Base-by-base conservation (phyloP, 1,140 invertebrate species). In the Triops cancriformis region DNA sequence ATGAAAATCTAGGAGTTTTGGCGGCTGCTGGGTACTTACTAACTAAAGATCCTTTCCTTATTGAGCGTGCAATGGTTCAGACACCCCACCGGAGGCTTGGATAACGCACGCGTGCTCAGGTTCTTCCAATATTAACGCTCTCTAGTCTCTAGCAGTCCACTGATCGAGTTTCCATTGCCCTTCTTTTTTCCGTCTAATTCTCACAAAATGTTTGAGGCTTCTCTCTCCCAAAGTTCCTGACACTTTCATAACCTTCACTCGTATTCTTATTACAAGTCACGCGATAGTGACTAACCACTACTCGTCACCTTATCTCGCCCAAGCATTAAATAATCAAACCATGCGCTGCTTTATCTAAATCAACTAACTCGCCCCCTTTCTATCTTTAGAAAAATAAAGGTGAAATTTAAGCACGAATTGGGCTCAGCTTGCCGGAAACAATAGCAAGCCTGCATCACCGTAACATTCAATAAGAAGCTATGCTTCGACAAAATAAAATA, bases 241-340 rank as follows among this genome's bases (percentile, higher is more conserved):
- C 51, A 64, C 51, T 3, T 64, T 64, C 7, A 64, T 3, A 64
- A 64, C 23, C 51, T 64, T 64, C 51, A 64, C 51, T 64, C 18
- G 10, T 23, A 14, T 23, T 64, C 23, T 64, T 14, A 64, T 64
- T 64, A n/a, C 18, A 18, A 14, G 51, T 64, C 18, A 1, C 9
- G 51, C 23, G 51, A 64, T n/a, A 18, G 18, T 23, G 6, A 23
- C 51, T 23, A 3, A 64, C 1, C 51, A 0, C 14, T 64, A 64
- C 51, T 14, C 51, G 14, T 64, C 14, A 23, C 23, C 51, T 64
- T 64, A 64, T 64, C 51, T 64, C 11, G 23, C 6, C 51, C 51
- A n/a, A 64, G n/a, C 51, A 64, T 64, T 64, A 64, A 64, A n/a
- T 64, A 64, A 64, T 64, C 51, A 64, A 18, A 23, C 51, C 45